Evolutionary conservation across 1,140 invertebrate species (phyloP).

Genomic region (Zaprionus capensis): DNA sequence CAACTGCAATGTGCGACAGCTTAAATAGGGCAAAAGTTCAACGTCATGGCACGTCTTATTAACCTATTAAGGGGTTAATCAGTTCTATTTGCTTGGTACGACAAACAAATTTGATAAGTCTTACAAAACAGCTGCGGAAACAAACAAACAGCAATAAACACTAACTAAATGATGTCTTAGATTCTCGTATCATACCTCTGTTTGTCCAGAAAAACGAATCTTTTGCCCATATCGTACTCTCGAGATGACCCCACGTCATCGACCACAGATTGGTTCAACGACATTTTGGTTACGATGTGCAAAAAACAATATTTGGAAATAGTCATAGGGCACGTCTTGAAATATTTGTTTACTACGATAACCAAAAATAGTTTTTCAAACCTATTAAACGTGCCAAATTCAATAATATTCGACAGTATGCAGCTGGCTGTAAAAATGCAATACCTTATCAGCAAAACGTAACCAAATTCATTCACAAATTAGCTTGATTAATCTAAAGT

Average conservation of each 20-base stretch:
- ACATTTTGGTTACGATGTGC: slow-evolving; percentile 11
- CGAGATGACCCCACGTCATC: not conserved
- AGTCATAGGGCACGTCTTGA: slow-evolving; percentile 28
- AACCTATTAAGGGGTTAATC: slow-evolving; percentile 22
- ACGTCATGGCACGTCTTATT: slow-evolving; percentile 15
- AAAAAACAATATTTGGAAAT: slow-evolving; percentile 1
- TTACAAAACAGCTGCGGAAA: not conserved
- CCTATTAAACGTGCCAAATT: slow-evolving; percentile 30
- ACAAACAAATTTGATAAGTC: slow-evolving; percentile 10
- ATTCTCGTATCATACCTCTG: not conserved
- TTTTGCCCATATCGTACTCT: not conserved
- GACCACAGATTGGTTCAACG: slow-evolving; percentile 33
- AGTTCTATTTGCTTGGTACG: not conserved
- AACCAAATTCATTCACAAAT: slow-evolving; percentile 14
- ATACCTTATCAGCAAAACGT: not conserved
- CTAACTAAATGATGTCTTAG: not conserved
- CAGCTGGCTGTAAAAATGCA: not conserved
- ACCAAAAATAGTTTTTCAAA: slow-evolving; percentile 11
- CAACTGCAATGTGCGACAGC: not conserved
- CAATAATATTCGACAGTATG: slow-evolving; percentile 1
- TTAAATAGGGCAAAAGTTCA: slow-evolving; percentile 26
- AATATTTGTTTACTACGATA: slow-evolving; percentile 21
- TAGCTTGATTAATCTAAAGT: not conserved
- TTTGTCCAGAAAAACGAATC: not conserved
- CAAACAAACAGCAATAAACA: not conserved